These are phyloP conservation scores for Cantharis rustica DNA, from an alignment of 2,888 invertebrate species.

Conservation along the genomic window DNA sequence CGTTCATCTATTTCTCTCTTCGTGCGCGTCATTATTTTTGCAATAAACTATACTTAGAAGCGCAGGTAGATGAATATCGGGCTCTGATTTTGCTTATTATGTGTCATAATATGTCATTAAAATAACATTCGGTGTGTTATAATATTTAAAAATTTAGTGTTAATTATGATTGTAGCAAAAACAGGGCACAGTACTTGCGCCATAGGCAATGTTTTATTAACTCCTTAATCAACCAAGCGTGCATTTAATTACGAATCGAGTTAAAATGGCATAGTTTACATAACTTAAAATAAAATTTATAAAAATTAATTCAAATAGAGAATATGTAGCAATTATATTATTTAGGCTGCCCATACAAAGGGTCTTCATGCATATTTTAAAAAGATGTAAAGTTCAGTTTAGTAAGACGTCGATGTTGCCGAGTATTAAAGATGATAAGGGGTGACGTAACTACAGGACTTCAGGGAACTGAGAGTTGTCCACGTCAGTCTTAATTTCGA, in stretches of 20 bases:
- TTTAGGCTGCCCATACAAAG: neutral
- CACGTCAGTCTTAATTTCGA: constrained; percentile 30
- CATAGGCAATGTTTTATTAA: constrained; percentile 11
- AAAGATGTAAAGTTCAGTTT: constrained; percentile 12
- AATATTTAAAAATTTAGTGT: constrained; percentile 1
- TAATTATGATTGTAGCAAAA: constrained; percentile 10
- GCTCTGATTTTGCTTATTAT: neutral
- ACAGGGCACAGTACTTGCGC: constrained; percentile 4
- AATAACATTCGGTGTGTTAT: neutral
- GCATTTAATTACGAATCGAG: constrained; percentile 14
- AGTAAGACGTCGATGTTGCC: neutral
- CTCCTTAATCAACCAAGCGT: constrained; percentile 14
- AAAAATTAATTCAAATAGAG: neutral
- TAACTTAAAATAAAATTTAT: constrained; percentile 3
- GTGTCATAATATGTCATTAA: neutral
- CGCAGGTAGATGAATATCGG: no score
- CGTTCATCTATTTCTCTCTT: neutral
- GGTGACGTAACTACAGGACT: constrained; percentile 31
- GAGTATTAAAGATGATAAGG: constrained; percentile 29
- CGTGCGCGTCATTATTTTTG: neutral
- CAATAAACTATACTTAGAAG: no score
- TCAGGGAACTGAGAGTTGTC: constrained; percentile 34
- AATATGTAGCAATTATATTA: neutral
- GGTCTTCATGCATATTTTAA: neutral
- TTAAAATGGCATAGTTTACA: constrained; percentile 10